phyloP scores from a whole-genome alignment of 2,797 vertebrate genomes.

The Muscicapa striata region DNA sequence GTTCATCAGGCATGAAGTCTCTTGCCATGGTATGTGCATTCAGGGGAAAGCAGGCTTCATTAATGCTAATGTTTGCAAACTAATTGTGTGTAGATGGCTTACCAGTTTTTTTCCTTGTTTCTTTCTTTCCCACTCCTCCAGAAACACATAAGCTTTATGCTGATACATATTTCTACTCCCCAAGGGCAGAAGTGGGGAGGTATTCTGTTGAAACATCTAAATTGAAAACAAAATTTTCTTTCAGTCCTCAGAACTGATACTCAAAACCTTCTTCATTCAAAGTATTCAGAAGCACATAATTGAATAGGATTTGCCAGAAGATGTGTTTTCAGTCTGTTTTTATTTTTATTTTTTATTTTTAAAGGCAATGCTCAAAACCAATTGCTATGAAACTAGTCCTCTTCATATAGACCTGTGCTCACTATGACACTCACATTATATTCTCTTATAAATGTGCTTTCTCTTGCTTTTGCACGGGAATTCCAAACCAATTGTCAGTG shows the following conservation, averaged over 20 bases:
- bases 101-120: background rate
- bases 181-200: background rate
- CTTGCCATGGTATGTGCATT: background rate
- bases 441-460: background rate
- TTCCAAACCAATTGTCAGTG: background rate
- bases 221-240: background rate
- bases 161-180: background rate
- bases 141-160: background rate
- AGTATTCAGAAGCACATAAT: background rate
- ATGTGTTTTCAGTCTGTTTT: background rate
- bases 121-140: background rate
- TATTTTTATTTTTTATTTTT: background rate
- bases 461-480: background rate
- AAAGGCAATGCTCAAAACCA: background rate
- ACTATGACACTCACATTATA: background rate
- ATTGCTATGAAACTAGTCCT: background rate
- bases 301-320: background rate
- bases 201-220: background rate
- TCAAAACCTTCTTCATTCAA: background rate
- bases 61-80: background rate
- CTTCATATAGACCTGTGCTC: background rate
- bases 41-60: background rate
- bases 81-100: background rate
- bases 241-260: background rate
- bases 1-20: background rate